Percentiles rank a stretch among this genome's conserved stretches.
These are phyloP conservation scores for Crocodylus rhombifer DNA, from an alignment of 2,797 vertebrate genomes.

Conservation along the genomic window DNA sequence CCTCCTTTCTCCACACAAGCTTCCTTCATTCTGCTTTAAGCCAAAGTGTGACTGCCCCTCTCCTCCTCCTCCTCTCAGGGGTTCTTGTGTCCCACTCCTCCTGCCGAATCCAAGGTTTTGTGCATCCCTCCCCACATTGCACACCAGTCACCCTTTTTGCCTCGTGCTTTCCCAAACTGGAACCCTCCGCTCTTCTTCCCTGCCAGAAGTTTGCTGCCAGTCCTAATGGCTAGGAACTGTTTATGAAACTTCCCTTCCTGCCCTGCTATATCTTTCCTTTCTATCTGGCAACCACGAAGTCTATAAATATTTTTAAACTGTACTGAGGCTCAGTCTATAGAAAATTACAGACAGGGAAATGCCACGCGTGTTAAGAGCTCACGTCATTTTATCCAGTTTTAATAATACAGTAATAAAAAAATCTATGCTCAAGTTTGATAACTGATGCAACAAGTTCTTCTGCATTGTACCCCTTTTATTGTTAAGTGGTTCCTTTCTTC, in stretches of 20 bases:
- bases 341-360: not conserved
- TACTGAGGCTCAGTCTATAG: fast-evolving
- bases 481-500: conserved; percentile 15
- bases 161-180: not conserved
- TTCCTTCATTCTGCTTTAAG: not conserved
- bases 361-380: not conserved
- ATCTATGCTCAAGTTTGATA: not conserved
- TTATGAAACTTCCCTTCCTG: not conserved
- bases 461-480: not conserved
- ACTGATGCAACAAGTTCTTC: not conserved
- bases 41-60: not conserved
- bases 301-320: not conserved
- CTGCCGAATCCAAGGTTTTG: not conserved
- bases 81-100: not conserved
- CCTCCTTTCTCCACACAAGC: not conserved
- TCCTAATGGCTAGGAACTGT: not conserved
- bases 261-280: not conserved
- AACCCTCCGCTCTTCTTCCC: not conserved
- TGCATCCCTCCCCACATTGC: not conserved
- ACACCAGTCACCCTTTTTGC: too few relatives aligned
- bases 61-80: not conserved
- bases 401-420: not conserved
- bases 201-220: not conserved
- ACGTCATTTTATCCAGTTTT: fast-evolving
- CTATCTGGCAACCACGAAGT: not conserved